Evolutionary conservation across 2,113 vertebrate species (phyloP), one percentile per base, ranked within the genome.

Genomic region (Lepidothrix coronata): DNA sequence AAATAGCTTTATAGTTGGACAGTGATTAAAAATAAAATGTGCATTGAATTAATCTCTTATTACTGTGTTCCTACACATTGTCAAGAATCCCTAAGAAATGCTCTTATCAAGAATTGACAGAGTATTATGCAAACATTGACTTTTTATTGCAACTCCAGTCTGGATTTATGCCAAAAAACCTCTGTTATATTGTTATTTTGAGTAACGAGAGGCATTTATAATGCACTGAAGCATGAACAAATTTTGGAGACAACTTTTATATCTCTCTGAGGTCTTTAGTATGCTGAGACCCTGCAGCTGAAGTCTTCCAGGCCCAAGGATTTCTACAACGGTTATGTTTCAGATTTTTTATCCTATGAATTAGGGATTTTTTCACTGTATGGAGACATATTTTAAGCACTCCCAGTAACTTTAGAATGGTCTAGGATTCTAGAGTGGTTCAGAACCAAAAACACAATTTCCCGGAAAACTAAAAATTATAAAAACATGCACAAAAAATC

Each of bases 21-120:
- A 85, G 17, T 46, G 46, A 94, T 94, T 95, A 95, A 94, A 95
- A 93, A 72, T 91, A 93, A 93, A 92, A 92, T 44, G 46, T 89
- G 54, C 33, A 72, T 59, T 87, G 61, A 88, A 88, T 86, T 67
- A 81, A 65, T 83, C 44, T 77, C 27, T 2, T 72, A 52, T 80
- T 58, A 74, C 51, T 88, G n/a, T 91, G 85, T 82, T 94, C 52
- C 55, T 94, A 76, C 48, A 88, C 79, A 73, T 80, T 59, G 84
- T 95, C 73, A 87, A 91, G 83, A 89, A 87, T 91, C 62, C 75
- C 75, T 44, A 37, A 82, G 49, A 87, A 93, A 91, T 71, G 71
- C 4, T 1, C 83, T 95, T 96, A 93, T 97, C 88, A 84, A 85
- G 59, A 93, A 88, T 19, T 89, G 59, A 96, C n/a, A n/a, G 66